Conservation (phyloP, 2,888 invertebrate species). For the Allolobophora icterica region DNA sequence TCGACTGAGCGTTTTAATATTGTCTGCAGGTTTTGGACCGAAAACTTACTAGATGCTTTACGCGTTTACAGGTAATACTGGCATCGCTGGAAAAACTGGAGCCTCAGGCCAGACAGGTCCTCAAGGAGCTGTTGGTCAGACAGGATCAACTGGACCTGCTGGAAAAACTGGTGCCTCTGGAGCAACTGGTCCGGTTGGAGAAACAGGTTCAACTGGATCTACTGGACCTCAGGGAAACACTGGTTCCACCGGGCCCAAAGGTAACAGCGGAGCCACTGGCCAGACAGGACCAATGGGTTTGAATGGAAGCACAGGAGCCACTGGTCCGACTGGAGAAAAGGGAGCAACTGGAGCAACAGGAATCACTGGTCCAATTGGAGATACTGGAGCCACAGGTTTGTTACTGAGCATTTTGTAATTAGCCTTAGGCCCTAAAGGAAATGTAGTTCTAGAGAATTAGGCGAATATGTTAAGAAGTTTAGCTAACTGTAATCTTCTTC, state of each 20-base stretch:
- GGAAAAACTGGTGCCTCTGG: constrained; percentile 35
- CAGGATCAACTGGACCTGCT: constrained; percentile 33
- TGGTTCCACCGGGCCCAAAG: constrained; percentile 70
- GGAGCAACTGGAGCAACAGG: constrained; percentile 35
- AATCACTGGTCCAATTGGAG: neutral
- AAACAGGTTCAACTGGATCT: constrained; percentile 23
- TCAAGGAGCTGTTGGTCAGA: constrained; percentile 34
- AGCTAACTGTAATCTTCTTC: neutral
- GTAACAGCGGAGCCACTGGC: constrained; percentile 65
- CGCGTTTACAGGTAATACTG: neutral
- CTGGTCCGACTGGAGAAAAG: constrained; percentile 35
- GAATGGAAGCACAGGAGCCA: constrained; percentile 28
- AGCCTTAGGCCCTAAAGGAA: too few species aligned
- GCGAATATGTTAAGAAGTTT: neutral
- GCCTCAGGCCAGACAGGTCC: constrained; percentile 36
- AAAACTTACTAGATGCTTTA: neutral
- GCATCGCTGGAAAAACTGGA: constrained; percentile 33
- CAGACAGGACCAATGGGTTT: constrained; percentile 57
- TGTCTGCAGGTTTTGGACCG: neutral
- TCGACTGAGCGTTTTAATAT: neutral
- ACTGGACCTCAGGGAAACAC: constrained; percentile 34
- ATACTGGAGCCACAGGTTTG: constrained; percentile 19
- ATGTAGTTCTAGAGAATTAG: neutral
- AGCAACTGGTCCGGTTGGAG: neutral
- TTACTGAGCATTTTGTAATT: neutral